phyloP scores from a whole-genome alignment of 2,888 invertebrate genomes.

The Amphimallon solstitiale region DNA sequence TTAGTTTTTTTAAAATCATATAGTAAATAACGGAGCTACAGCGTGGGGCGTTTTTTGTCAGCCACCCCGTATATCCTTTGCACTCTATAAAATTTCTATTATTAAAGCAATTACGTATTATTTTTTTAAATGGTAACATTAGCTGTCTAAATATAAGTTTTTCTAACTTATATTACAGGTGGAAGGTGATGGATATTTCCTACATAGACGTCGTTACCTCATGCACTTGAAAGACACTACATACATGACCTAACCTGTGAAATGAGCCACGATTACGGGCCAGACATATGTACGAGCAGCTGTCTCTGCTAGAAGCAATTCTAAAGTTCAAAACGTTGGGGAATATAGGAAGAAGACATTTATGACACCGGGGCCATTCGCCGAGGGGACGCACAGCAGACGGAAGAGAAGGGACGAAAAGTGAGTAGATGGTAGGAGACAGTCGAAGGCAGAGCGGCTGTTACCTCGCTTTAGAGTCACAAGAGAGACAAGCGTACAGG shows the following conservation, averaged over 20 bases:
- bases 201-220: too few species aligned
- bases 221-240: too few species aligned
- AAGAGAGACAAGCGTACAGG: constrained; percentile 6
- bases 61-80: too few species aligned
- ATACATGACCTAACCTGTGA: not conserved
- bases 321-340: constrained; percentile 5
- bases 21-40: too few species aligned
- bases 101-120: too few species aligned
- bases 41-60: too few species aligned
- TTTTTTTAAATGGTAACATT: too few species aligned
- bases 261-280: constrained; percentile 1
- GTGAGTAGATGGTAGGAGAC: not conserved
- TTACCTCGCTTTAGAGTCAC: not conserved
- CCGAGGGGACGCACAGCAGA: constrained; percentile 7
- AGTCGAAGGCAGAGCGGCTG: not conserved
- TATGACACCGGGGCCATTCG: constrained; percentile 11
- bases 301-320: constrained; percentile 2
- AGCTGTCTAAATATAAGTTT: too few species aligned
- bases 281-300: constrained; percentile 9
- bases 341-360: constrained; percentile 12
- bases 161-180: too few species aligned
- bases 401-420: not conserved
- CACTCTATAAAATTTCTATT: too few species aligned
- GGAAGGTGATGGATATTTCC: too few species aligned
- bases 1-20: too few species aligned